A percentile compares a stretch with the other conserved stretches of the same genome.
These are phyloP conservation scores for Thripadectes ignobilis DNA, from an alignment of 2,797 vertebrate genomes.

Conservation along the genomic window DNA sequence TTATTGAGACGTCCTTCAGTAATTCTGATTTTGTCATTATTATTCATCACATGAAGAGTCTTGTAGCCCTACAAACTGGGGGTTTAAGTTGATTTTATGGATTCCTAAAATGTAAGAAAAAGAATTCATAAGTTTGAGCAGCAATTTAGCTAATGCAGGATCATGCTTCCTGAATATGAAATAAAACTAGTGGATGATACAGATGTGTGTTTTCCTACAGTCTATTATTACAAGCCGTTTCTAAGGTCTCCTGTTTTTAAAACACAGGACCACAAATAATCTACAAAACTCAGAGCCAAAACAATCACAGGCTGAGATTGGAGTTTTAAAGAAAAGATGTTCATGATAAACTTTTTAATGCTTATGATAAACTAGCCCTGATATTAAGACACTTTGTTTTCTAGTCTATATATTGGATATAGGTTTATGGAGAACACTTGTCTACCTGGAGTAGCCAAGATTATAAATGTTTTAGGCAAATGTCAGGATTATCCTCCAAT, in stretches of 20 bases:
- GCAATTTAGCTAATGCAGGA: not conserved
- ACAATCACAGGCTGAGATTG: not conserved
- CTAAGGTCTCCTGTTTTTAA: not conserved
- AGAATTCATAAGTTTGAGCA: not conserved
- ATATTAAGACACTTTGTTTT: not conserved
- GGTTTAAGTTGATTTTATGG: not conserved
- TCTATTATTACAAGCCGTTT: not conserved
- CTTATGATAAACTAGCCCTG: not conserved
- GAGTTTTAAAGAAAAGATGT: not conserved
- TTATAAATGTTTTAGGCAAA: not conserved
- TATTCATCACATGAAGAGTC: not conserved
- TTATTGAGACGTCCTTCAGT: slow-evolving; percentile 39
- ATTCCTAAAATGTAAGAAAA: not conserved
- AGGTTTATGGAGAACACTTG: not conserved
- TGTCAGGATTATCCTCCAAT: not conserved
- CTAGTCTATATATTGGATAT: not conserved
- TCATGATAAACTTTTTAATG: not conserved
- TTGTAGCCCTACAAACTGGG: not conserved
- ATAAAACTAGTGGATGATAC: not conserved
- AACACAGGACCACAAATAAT: not conserved
- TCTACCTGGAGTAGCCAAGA: not conserved
- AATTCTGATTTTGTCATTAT: slow-evolving; percentile 29
- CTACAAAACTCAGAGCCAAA: not conserved
- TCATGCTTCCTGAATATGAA: not conserved
- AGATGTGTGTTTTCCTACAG: not conserved